Percentiles rank a stretch among this genome's conserved stretches.
Conservation (phyloP, 1,140 invertebrate genomes). For the Amyelois transitella region DNA sequence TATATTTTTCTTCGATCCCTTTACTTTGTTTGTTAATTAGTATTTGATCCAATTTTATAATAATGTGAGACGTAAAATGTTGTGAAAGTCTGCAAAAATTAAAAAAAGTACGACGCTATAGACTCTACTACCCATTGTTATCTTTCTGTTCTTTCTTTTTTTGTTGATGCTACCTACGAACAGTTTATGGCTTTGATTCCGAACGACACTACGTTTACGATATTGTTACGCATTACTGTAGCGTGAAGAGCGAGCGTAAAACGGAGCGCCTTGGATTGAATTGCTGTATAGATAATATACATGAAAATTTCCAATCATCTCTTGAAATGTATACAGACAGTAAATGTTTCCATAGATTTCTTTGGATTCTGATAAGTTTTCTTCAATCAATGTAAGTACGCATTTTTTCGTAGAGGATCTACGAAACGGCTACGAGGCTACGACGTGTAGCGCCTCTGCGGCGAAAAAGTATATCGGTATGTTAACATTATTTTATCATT, state of each 20-base stretch:
- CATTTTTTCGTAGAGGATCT: too few species aligned
- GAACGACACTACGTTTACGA: constrained; percentile 59
- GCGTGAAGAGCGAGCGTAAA: constrained; percentile 30
- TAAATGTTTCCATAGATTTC: not conserved
- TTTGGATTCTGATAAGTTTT: too few species aligned
- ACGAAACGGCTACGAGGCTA: too few species aligned
- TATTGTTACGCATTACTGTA: constrained; percentile 53
- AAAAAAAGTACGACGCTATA: too few species aligned
- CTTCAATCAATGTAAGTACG: too few species aligned
- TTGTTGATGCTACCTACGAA: constrained; percentile 32
- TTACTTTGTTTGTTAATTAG: too few species aligned
- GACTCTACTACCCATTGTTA: not conserved
- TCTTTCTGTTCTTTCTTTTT: not conserved
- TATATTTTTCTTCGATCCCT: too few species aligned
- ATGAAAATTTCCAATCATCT: not conserved
- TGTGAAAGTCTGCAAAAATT: too few species aligned
- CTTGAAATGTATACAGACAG: not conserved
- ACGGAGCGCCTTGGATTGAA: not conserved
- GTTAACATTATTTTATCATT: too few species aligned
- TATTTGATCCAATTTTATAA: too few species aligned
- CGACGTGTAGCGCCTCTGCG: not conserved
- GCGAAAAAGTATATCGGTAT: constrained; percentile 4
- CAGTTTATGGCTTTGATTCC: constrained; percentile 63
- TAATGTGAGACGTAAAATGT: too few species aligned
- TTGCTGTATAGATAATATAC: not conserved